Evolutionary conservation across 2,113 vertebrate genomes (phyloP).

Genomic region (Pelecanus crispus): DNA sequence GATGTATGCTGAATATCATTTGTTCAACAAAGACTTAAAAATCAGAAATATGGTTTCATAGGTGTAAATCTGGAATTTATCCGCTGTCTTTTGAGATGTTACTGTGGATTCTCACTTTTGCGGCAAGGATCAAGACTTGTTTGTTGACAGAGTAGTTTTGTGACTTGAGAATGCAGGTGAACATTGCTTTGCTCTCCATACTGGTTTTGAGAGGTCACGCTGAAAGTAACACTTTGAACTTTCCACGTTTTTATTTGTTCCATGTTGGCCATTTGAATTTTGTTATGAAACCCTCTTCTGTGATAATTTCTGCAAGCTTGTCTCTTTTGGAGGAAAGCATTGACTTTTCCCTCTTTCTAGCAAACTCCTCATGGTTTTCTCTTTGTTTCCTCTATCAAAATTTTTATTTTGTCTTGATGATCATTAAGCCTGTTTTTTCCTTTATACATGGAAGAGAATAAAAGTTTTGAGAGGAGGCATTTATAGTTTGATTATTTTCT

Average conservation of each 20-base stretch:
- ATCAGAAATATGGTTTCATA: neutral
- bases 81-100: neutral
- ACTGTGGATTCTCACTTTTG: neutral
- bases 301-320: slow-evolving; percentile 57
- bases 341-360: slow-evolving; percentile 61
- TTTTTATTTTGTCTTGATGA: slow-evolving; percentile 19
- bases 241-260: neutral
- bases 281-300: slow-evolving; percentile 61
- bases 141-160: neutral
- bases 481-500: neutral
- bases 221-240: neutral
- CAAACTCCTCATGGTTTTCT: slow-evolving; percentile 53
- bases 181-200: neutral
- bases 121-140: neutral
- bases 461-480: neutral
- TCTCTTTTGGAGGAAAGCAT: slow-evolving; percentile 46
- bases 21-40: neutral
- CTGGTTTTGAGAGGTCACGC: neutral
- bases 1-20: neutral
- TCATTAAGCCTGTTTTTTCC: neutral
- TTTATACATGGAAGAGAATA: neutral
- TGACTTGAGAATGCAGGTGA: neutral
- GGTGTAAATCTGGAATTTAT: neutral
- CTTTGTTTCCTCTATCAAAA: neutral
- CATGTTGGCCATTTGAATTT: slow-evolving; percentile 48